Percentiles rank a stretch among this genome's conserved stretches.
These are phyloP conservation scores for Catagonus wagneri DNA, from an alignment of 2,113 vertebrate species.

Conservation along the genomic window DNA sequence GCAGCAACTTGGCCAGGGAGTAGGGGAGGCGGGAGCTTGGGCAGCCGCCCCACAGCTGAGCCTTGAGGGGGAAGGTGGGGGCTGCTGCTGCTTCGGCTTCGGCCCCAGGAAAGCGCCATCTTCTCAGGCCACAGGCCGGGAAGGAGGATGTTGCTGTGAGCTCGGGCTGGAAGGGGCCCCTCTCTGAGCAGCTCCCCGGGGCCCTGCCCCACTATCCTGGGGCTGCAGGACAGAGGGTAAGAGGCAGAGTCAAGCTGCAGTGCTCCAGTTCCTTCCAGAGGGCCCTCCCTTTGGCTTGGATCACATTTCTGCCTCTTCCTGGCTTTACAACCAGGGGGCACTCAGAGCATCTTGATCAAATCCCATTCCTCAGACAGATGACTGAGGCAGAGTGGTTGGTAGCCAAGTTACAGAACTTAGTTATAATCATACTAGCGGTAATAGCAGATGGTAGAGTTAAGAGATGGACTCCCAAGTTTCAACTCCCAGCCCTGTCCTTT, in stretches of 20 bases:
- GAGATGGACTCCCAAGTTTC: neutral
- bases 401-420: neutral
- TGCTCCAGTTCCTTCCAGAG: neutral
- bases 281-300: neutral
- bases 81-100: neutral
- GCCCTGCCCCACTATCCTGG: neutral
- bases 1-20: conserved; percentile 72
- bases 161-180: conserved; percentile 8
- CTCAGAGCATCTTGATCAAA: neutral
- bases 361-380: neutral
- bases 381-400: neutral
- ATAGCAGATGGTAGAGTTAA: neutral
- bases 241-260: neutral
- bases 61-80: neutral
- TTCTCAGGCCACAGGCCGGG: conserved; percentile 62
- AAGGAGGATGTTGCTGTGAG: neutral
- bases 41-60: conserved; percentile 65
- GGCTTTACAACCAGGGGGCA: conserved; percentile 1
- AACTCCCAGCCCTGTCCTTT: neutral
- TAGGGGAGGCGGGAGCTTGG: conserved; percentile 62
- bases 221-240: neutral
- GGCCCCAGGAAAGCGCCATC: conserved; percentile 56
- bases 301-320: conserved; percentile 49
- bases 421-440: neutral
- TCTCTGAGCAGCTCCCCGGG: neutral